phyloP scores from a whole-genome alignment of 2,888 invertebrate genomes.

The Vanessa cardui region DNA sequence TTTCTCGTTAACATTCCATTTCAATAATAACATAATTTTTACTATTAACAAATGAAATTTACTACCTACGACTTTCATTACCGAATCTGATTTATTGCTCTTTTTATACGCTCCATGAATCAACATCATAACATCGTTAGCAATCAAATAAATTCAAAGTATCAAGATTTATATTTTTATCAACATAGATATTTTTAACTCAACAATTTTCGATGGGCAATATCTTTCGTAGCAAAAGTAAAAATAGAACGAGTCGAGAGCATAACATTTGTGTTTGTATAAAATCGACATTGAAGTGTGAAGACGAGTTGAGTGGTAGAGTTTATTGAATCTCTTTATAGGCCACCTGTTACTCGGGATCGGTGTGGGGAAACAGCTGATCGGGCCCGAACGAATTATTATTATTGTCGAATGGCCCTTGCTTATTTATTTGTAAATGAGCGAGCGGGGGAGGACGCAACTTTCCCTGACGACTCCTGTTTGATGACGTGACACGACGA shows the following conservation, averaged over 20 bases:
- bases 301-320: slow-evolving; percentile 74
- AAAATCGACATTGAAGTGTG: slow-evolving; percentile 73
- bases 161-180: not conserved
- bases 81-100: not conserved
- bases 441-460: slow-evolving; percentile 54
- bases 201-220: not conserved
- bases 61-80: not conserved
- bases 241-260: slow-evolving; percentile 35
- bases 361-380: slow-evolving; percentile 81
- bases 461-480: slow-evolving; percentile 51
- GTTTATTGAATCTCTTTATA: slow-evolving; percentile 83
- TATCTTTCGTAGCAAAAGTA: slow-evolving; percentile 9
- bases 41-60: not conserved
- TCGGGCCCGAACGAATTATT: slow-evolving; percentile 79
- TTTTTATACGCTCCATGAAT: slow-evolving; percentile 1
- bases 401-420: slow-evolving; percentile 74
- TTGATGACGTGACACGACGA: slow-evolving; percentile 21
- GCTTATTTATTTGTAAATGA: slow-evolving; percentile 76
- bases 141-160: slow-evolving; percentile 5
- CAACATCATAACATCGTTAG: not conserved
- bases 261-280: slow-evolving; percentile 64
- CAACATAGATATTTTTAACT: not conserved
- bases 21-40: not conserved
- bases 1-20: no score
- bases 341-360: slow-evolving; percentile 82